Base-by-base conservation (phyloP, 1,140 invertebrate genomes). In the Medauroidea extradentata region DNA sequence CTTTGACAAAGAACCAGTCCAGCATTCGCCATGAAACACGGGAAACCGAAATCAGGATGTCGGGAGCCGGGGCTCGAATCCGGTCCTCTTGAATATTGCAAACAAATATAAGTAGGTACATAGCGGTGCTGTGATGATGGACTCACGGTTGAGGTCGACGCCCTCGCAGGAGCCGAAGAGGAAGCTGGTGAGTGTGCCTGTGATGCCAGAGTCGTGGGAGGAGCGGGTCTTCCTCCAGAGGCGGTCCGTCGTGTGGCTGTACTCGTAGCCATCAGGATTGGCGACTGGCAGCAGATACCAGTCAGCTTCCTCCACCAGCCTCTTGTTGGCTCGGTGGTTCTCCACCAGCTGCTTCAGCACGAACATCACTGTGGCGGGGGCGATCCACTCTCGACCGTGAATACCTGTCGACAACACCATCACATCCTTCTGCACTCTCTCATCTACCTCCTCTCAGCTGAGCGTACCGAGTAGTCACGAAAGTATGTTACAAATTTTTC, bases 341-440 rank as follows among this genome's bases (percentile, higher is more conserved):
- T 88, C 85, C 2, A 88, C 83, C 48, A 96, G 73, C 70, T 92
- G 85, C 66, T 88, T 87, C 25, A 93, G 81, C 18, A 95, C 85
- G 69, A 84, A 95, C 18, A 91, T 86, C 11, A 90, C 87, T 0
- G 89, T 88, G 0, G 93, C 91, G 2, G 91, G 87, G 46, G 91
- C 85, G 56, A 96, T 93, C 93, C 94, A 96, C 78, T 96, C 93
- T 29, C 93, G 74, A 0, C 92, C 93, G 68, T 96, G 94, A 67
- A 94, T 92, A 13, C 91, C 92, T 74, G 81, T 34, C 1, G 69
- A 73, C 0, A 79, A 79, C 1, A 84, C 71, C 69, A 85, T 87
- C 25, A 84, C 72, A 13, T 89, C 72, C 34, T 69, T 66, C 4
- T n/a, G n/a, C n/a, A n/a, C n/a, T n/a, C n/a, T n/a, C n/a, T n/a